Percentiles rank a stretch among this genome's conserved stretches.
Evolutionary conservation across 1,140 invertebrate genomes (phyloP).

Genomic region (Caerostris extrusa): DNA sequence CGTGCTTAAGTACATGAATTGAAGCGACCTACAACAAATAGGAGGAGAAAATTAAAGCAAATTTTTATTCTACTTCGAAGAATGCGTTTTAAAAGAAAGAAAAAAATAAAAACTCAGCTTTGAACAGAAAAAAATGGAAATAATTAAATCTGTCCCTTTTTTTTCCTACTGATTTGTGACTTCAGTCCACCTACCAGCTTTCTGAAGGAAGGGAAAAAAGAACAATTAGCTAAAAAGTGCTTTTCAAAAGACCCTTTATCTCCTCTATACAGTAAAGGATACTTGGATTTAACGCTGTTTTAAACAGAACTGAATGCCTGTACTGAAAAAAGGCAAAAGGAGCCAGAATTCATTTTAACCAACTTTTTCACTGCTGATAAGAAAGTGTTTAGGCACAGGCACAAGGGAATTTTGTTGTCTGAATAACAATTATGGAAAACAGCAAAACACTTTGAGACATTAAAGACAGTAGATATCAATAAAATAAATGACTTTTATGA

Average conservation of each 20-base stretch:
- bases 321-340: background rate
- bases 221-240: background rate
- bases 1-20: background rate
- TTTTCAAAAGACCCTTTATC: slow-evolving; percentile 10
- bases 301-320: background rate
- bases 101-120: background rate
- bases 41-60: background rate
- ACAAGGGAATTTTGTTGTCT: background rate
- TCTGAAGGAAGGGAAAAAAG: background rate
- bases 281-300: slow-evolving; percentile 1
- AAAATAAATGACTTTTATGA: background rate
- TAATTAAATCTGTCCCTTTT: background rate
- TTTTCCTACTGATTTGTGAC: background rate
- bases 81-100: background rate
- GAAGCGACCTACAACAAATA: background rate
- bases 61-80: background rate
- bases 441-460: background rate
- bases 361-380: background rate
- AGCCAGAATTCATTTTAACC: background rate
- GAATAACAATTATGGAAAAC: background rate
- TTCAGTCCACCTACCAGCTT: background rate
- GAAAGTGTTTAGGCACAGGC: background rate
- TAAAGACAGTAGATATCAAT: background rate
- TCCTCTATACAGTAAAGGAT: background rate
- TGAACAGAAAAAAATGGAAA: background rate